Evolutionary conservation across 2,113 vertebrate species (phyloP).

Genomic region (Perca fluviatilis): DNA sequence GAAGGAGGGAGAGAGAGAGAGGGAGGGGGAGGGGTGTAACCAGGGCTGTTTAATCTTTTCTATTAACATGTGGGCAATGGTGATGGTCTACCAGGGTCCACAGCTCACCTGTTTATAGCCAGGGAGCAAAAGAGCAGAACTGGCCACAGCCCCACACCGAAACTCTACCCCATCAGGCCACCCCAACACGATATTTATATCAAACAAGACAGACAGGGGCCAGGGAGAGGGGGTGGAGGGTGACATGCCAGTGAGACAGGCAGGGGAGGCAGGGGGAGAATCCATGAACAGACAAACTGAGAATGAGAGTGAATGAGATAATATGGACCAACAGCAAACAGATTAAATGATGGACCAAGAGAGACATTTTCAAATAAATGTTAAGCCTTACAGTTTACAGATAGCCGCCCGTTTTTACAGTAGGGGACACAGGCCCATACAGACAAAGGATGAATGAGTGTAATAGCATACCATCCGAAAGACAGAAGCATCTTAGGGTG

Average conservation of each 20-base stretch:
- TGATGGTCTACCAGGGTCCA: slow-evolving; percentile 57
- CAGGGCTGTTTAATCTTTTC: slow-evolving; percentile 45
- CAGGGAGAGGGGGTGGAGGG: slow-evolving; percentile 47
- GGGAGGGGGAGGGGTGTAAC: neutral
- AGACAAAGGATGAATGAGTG: slow-evolving; percentile 47
- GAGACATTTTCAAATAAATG: neutral
- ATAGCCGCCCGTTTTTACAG: neutral
- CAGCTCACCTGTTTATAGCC: slow-evolving; percentile 80
- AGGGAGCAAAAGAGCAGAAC: slow-evolving; percentile 65
- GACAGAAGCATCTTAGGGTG: slow-evolving; percentile 53
- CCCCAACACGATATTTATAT: slow-evolving; percentile 78
- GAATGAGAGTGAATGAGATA: slow-evolving; percentile 17
- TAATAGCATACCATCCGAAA: slow-evolving; percentile 33
- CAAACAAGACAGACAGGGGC: slow-evolving; percentile 71
- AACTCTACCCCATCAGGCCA: slow-evolving; percentile 72
- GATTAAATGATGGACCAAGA: neutral
- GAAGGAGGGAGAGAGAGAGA: neutral
- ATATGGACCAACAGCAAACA: slow-evolving; percentile 17
- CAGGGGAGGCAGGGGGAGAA: slow-evolving; percentile 26
- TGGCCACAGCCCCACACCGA: slow-evolving; percentile 63
- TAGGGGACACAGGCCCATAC: neutral
- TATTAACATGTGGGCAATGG: slow-evolving; percentile 54
- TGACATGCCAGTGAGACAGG: slow-evolving; percentile 46
- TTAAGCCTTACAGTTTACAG: neutral
- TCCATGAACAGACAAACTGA: slow-evolving; percentile 7